Percentiles rank a stretch among this genome's conserved stretches.
phyloP scores from a whole-genome alignment of 2,797 vertebrate genomes.

The Cottoperca gobio region DNA sequence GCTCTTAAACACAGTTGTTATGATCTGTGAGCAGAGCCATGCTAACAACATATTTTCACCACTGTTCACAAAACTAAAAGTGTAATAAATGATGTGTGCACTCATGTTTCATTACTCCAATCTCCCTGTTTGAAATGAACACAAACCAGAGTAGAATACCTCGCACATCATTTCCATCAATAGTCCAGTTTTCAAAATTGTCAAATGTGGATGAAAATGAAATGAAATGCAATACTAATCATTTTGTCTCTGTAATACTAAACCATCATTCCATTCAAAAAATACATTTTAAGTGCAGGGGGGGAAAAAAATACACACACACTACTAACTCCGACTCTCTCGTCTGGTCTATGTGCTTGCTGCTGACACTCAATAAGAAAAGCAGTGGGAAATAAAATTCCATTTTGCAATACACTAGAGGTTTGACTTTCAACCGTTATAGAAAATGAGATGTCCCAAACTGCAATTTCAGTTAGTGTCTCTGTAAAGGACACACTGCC shows the following conservation, averaged over 20 bases:
- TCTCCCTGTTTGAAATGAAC: constrained; percentile 21
- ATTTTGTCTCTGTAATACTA: neutral
- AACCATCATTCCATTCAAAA: neutral
- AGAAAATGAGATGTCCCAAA: constrained; percentile 1
- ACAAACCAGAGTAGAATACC: constrained; percentile 3
- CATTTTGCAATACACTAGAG: neutral
- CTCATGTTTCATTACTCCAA: constrained; percentile 8
- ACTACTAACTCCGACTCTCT: neutral
- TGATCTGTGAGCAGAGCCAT: constrained; percentile 26
- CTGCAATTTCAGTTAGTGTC: constrained; percentile 6
- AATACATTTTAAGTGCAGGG: neutral
- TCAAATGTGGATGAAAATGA: too few species aligned
- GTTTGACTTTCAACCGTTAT: constrained; percentile 6
- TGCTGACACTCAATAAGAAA: constrained; percentile 15
- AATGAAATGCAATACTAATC: neutral
- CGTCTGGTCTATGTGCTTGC: constrained; percentile 3
- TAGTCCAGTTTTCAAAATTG: neutral
- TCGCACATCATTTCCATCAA: neutral
- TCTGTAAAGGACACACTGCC: neutral
- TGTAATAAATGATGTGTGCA: neutral
- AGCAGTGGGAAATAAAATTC: neutral
- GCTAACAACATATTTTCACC: constrained; percentile 8
- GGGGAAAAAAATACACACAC: neutral
- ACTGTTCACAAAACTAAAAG: constrained; percentile 1
- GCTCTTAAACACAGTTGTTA: constrained; percentile 17